These are phyloP conservation scores for Ciconia boyciana DNA, from an alignment of 2,113 vertebrate genomes.

Conservation along the genomic window DNA sequence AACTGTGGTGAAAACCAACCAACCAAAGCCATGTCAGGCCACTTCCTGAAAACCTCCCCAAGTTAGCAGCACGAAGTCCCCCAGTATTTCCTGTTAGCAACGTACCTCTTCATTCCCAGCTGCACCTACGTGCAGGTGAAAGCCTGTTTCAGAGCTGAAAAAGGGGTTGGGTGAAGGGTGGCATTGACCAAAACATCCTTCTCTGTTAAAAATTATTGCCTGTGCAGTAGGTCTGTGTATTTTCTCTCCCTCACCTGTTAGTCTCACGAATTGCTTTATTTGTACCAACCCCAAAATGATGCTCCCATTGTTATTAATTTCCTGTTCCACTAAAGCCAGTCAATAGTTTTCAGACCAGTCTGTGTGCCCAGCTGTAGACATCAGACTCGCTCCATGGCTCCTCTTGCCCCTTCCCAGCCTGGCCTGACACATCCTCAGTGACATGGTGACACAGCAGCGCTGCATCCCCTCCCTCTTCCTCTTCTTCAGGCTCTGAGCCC, in stretches of 20 bases:
- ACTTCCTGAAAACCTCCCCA: background rate
- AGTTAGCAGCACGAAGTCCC: background rate
- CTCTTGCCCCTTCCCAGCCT: background rate
- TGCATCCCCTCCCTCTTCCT: background rate
- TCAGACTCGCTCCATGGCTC: accelerated
- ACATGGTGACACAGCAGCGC: accelerated
- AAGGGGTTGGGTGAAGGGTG: background rate
- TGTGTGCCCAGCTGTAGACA: background rate
- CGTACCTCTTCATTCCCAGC: background rate
- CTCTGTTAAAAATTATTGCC: background rate
- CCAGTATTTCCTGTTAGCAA: background rate
- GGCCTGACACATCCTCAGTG: no score
- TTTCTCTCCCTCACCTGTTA: background rate
- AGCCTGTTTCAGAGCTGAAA: background rate
- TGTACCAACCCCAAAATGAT: background rate
- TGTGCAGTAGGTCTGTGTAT: background rate
- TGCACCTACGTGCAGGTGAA: background rate
- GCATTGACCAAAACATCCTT: background rate
- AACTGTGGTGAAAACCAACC: background rate
- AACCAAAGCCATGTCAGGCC: background rate
- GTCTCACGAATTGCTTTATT: background rate
- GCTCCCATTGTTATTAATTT: background rate
- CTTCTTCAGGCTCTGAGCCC: background rate
- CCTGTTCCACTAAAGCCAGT: background rate
- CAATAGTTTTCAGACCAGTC: background rate